phyloP scores from a whole-genome alignment of 2,888 invertebrate genomes.

The Myopa testacea region DNA sequence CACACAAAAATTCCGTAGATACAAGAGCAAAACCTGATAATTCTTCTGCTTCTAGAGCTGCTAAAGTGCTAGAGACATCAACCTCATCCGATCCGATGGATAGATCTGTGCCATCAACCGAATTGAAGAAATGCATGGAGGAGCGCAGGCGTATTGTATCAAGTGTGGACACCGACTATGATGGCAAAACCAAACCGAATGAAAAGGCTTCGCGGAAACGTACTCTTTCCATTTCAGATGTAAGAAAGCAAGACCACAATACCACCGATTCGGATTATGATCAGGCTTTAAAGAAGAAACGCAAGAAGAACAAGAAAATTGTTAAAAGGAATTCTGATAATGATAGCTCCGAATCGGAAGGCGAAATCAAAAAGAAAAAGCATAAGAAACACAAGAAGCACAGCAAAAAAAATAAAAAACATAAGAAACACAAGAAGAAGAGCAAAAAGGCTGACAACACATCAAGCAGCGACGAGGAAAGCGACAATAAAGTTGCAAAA shows the following conservation, averaged over 20 bases:
- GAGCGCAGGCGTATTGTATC: conserved; percentile 39
- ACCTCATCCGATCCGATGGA: background rate
- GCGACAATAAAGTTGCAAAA: conserved; percentile 50
- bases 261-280: conserved; percentile 70
- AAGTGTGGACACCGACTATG: conserved; percentile 45
- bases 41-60: conserved; percentile 26
- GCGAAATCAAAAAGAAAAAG: conserved; percentile 75
- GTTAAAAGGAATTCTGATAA: conserved; percentile 62
- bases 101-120: conserved; percentile 19
- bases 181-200: conserved; percentile 50
- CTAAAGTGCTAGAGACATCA: conserved; percentile 15
- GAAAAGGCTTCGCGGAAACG: conserved; percentile 50
- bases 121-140: conserved; percentile 42
- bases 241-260: conserved; percentile 57
- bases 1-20: conserved; percentile 23
- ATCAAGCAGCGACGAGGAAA: conserved; percentile 75
- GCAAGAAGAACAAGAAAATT: conserved; percentile 69
- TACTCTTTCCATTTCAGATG: conserved; percentile 47
- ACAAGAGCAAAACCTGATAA: conserved; percentile 7
- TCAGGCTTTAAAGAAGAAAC: conserved; percentile 69
- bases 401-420: conserved; percentile 81
- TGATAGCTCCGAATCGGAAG: conserved; percentile 76
- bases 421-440: conserved; percentile 76
- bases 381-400: conserved; percentile 77
- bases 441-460: conserved; percentile 66